Evolutionary conservation across 2,888 invertebrate species (phyloP).

Genomic region (Xestoiulus laeticollis): DNA sequence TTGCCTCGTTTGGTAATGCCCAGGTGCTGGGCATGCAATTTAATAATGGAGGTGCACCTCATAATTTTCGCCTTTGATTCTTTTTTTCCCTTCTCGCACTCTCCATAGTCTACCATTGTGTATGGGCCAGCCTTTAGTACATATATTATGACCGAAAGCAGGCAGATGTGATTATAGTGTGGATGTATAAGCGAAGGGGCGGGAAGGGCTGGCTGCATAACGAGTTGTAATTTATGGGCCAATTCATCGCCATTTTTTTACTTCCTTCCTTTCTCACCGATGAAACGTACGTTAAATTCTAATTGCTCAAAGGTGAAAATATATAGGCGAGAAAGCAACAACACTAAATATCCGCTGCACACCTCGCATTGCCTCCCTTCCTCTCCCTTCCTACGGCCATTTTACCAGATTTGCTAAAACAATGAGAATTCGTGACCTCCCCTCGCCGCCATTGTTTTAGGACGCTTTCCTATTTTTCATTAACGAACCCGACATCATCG

Average conservation of each 20-base stretch:
- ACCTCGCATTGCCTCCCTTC: background rate
- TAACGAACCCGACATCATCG: conserved; percentile 34
- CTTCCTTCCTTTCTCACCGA: conserved; percentile 48
- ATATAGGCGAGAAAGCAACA: conserved; percentile 43
- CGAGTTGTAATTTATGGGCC: conserved; percentile 49
- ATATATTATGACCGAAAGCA: conserved; percentile 21
- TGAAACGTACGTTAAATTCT: conserved; percentile 51
- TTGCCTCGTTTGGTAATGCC: conserved; percentile 43
- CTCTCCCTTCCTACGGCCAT: conserved; percentile 45
- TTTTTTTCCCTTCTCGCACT: background rate
- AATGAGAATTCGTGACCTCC: conserved; percentile 48
- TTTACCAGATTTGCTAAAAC: conserved; percentile 35
- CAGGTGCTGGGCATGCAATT: conserved; percentile 19
- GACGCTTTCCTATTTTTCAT: conserved; percentile 39
- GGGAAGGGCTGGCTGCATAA: conserved; percentile 47
- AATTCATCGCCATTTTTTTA: conserved; percentile 49
- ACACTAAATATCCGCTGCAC: conserved; percentile 34
- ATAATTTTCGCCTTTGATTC: conserved; percentile 34
- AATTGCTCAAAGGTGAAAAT: conserved; percentile 44
- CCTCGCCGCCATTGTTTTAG: conserved; percentile 29
- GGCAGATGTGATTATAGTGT: conserved; percentile 41
- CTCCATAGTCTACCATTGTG: conserved; percentile 23
- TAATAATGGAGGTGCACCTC: conserved; percentile 43
- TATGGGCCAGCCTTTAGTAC: conserved; percentile 31
- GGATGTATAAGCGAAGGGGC: conserved; percentile 42